phyloP scores from a whole-genome alignment of 1,140 invertebrate genomes.

The Lucilia sericata region DNA sequence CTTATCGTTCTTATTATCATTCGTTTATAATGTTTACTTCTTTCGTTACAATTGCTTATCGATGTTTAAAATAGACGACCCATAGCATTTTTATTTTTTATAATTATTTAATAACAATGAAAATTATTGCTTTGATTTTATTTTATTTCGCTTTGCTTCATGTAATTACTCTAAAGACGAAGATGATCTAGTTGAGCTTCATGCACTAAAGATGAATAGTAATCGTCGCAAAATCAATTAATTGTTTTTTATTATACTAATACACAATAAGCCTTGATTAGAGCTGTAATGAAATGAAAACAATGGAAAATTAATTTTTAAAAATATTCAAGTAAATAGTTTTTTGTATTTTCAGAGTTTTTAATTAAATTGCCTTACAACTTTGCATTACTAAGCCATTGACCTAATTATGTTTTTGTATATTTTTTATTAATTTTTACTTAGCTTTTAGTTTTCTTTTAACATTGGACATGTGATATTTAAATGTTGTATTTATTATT shows the following conservation, averaged over 20 bases:
- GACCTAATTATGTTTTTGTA: not conserved
- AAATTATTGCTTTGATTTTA: slow-evolving; percentile 2
- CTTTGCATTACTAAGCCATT: not conserved
- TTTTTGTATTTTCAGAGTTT: not conserved
- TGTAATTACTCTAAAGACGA: not conserved
- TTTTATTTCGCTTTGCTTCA: not conserved
- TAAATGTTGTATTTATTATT: not conserved
- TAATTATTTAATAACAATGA: not conserved
- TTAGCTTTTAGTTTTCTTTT: slow-evolving; percentile 8
- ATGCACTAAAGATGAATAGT: not conserved
- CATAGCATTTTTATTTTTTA: not conserved
- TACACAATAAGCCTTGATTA: slow-evolving; percentile 19
- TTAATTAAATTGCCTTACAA: not conserved
- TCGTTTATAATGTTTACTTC: no score
- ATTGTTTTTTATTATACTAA: not conserved
- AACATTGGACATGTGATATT: slow-evolving; percentile 6
- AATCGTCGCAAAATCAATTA: not conserved
- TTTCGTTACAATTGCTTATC: not conserved
- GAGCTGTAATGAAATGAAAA: not conserved
- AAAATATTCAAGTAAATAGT: not conserved
- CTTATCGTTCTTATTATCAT: not conserved
- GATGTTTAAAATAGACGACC: not conserved
- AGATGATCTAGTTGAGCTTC: not conserved
- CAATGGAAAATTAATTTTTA: slow-evolving; percentile 14
- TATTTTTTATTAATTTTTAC: slow-evolving; percentile 3